phyloP scores from a whole-genome alignment of 1,140 invertebrate genomes.

The Listronotus bonariensis region DNA sequence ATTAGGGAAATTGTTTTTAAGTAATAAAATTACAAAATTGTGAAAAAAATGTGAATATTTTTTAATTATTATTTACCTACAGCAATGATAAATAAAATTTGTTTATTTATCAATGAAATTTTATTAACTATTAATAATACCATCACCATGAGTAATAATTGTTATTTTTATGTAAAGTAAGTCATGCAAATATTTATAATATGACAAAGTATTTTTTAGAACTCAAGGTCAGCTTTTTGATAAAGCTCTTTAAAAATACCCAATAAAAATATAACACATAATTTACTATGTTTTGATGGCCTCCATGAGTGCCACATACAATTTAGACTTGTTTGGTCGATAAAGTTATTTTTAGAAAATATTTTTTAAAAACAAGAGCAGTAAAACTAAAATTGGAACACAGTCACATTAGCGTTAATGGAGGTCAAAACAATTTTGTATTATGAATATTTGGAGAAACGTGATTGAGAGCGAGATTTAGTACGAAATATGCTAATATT shows the following conservation, averaged over 20 bases:
- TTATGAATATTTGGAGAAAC: not conserved
- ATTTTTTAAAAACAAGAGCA: not conserved
- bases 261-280: not conserved
- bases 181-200: no score
- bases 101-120: no score
- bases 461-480: not conserved
- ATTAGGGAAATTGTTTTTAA: no score
- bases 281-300: not conserved
- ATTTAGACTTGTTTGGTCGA: not conserved
- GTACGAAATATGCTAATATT: slow-evolving; percentile 49
- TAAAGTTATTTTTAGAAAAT: not conserved
- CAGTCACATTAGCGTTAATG: not conserved
- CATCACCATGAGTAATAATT: no score
- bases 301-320: no score
- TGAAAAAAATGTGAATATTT: no score
- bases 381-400: slow-evolving; percentile 3
- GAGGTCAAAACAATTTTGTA: not conserved
- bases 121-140: no score
- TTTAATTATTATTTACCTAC: no score
- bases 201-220: not conserved
- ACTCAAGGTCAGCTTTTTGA: not conserved
- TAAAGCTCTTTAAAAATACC: not conserved
- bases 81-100: no score
- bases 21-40: no score
- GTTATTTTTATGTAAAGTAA: no score